Evolutionary conservation across 2,888 invertebrate genomes (phyloP).

Genomic region (Xylocampa areola): DNA sequence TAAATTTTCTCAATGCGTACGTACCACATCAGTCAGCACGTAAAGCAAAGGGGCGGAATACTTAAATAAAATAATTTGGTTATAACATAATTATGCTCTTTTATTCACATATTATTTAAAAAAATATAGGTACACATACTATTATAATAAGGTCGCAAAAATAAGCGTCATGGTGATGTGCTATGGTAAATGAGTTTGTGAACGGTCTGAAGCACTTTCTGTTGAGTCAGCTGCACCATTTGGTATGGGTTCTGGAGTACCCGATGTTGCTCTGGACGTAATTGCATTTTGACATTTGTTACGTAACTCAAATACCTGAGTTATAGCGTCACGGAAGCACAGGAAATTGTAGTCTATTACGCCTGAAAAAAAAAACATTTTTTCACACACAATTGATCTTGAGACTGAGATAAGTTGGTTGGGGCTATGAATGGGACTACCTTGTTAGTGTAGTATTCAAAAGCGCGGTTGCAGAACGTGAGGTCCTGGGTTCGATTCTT

Average conservation of each 20-base stretch:
- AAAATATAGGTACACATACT: conserved; percentile 57
- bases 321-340: conserved; percentile 98
- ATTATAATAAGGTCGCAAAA: conserved; percentile 44
- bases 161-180: conserved; percentile 59
- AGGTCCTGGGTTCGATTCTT: too few relatives aligned
- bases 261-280: conserved; percentile 66
- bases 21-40: too few relatives aligned
- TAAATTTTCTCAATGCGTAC: too few relatives aligned
- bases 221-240: conserved; percentile 81
- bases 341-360: conserved; percentile 99
- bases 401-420: too few relatives aligned
- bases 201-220: conserved; percentile 76
- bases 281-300: conserved; percentile 91
- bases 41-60: too few relatives aligned
- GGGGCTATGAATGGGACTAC: too few relatives aligned
- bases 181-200: conserved; percentile 76
- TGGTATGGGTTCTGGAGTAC: conserved; percentile 73
- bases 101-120: conserved; percentile 55
- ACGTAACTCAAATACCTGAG: conserved; percentile 97
- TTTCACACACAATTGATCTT: too few relatives aligned
- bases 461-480: too few relatives aligned
- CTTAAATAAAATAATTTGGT: conserved; percentile 14
- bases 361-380: conserved; percentile 90
- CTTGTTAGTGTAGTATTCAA: too few relatives aligned
- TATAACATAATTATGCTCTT: conserved; percentile 55